Evolutionary conservation across 2,888 invertebrate genomes (phyloP).

Genomic region (Xanthorhoe designata): DNA sequence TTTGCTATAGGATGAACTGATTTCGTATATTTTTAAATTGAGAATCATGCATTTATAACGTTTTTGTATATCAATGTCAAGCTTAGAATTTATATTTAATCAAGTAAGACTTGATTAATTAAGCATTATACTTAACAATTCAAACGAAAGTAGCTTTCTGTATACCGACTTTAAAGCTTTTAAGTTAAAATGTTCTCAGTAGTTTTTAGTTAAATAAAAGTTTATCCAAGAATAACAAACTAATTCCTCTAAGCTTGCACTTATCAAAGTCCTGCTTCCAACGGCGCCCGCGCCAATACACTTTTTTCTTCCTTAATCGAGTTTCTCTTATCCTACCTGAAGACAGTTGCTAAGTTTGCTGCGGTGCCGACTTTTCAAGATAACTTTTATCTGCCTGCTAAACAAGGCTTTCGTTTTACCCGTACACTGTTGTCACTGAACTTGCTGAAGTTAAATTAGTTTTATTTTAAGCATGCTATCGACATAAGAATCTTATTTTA

Average conservation of each 20-base stretch:
- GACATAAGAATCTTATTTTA: conserved; percentile 41
- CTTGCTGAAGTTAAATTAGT: conserved; percentile 68
- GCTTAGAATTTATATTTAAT: too few relatives aligned
- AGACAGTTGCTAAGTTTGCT: conserved; percentile 75
- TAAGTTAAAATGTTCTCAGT: not conserved
- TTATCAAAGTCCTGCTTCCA: conserved; percentile 55
- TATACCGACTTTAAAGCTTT: not conserved
- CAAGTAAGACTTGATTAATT: too few relatives aligned
- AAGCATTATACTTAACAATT: too few relatives aligned
- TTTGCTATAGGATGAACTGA: too few relatives aligned
- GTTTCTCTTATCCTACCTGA: conserved; percentile 75
- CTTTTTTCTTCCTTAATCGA: conserved; percentile 76
- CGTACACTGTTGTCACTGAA: conserved; percentile 60
- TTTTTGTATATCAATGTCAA: too few relatives aligned
- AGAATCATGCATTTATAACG: too few relatives aligned
- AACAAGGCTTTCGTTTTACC: conserved; percentile 72
- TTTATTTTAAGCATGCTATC: conserved; percentile 55
- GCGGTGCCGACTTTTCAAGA: conserved; percentile 67
- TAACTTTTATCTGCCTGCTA: conserved; percentile 71
- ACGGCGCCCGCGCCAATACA: conserved; percentile 61
- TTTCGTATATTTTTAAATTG: too few relatives aligned
- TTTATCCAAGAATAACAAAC: conserved; percentile 5
- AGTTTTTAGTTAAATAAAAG: not conserved
- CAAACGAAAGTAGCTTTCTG: too few relatives aligned
- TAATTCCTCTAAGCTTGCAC: conserved; percentile 49